A percentile compares a stretch with the other conserved stretches of the same genome.
Evolutionary conservation across 2,888 invertebrate genomes (phyloP).

Genomic region (Spatulosminthurus flaviceps): DNA sequence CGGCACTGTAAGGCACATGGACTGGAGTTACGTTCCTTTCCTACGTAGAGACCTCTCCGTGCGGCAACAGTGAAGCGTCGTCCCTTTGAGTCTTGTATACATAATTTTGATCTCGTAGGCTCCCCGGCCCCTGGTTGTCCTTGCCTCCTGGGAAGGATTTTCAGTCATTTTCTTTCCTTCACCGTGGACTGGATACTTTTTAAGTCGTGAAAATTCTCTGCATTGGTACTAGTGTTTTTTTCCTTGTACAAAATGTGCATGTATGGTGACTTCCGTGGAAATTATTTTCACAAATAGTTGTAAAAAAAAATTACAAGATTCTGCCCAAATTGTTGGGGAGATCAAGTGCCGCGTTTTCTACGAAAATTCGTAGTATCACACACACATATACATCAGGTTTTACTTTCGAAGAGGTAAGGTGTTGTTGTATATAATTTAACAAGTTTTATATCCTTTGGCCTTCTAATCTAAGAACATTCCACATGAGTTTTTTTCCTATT

Average conservation of each 20-base stretch:
- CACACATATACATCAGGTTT: neutral
- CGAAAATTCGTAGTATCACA: neutral
- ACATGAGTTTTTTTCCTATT: neutral
- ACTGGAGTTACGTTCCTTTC: neutral
- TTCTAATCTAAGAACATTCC: constrained; percentile 8
- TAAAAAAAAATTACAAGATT: neutral
- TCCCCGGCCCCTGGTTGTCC: constrained; percentile 37
- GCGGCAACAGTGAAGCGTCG: constrained; percentile 15
- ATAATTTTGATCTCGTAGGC: constrained; percentile 29
- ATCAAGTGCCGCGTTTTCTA: neutral
- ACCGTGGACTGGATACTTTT: constrained; percentile 28
- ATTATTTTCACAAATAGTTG: constrained; percentile 11
- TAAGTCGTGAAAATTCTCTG: constrained; percentile 23
- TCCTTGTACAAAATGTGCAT: neutral
- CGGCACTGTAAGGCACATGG: constrained; percentile 8
- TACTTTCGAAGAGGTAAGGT: constrained; percentile 3
- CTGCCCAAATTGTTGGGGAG: neutral
- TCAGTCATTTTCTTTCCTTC: constrained; percentile 30
- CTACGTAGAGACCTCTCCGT: constrained; percentile 4
- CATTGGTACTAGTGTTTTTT: neutral
- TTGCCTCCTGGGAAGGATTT: constrained; percentile 30
- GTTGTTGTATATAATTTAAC: neutral
- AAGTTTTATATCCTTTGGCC: neutral
- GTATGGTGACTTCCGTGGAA: constrained; percentile 23
- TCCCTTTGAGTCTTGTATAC: constrained; percentile 29